Conservation (phyloP, 2,888 invertebrate genomes). For the Nebria brevicollis region DNA sequence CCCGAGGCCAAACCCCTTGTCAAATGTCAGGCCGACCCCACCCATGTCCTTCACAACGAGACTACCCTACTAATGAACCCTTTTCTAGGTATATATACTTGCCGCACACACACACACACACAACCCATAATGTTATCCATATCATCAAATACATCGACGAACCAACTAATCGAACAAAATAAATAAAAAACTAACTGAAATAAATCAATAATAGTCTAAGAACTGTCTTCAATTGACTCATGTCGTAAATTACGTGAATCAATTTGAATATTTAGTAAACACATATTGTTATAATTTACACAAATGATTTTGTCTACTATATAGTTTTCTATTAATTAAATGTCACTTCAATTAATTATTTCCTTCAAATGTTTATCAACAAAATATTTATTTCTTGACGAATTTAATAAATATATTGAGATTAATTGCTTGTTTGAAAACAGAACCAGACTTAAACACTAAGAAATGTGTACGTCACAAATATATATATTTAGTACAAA, state of each 20-base stretch:
- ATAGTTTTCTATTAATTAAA: background rate
- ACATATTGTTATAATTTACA: background rate
- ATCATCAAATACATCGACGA: background rate
- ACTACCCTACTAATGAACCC: slow-evolving; percentile 54
- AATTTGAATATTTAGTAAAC: background rate
- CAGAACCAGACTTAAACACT: too few relatives aligned
- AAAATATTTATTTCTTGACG: too few relatives aligned
- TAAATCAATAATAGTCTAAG: background rate
- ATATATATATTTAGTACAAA: too few relatives aligned
- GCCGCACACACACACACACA: background rate
- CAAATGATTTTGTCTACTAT: background rate
- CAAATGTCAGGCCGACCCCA: slow-evolving; percentile 56
- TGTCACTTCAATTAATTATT: too few relatives aligned
- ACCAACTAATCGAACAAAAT: background rate
- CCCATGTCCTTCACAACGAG: slow-evolving; percentile 50
- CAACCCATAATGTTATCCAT: background rate
- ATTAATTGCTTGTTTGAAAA: too few relatives aligned
- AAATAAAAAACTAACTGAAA: background rate
- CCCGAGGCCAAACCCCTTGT: slow-evolving; percentile 53
- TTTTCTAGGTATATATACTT: slow-evolving; percentile 47
- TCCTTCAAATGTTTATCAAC: too few relatives aligned
- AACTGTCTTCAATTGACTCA: background rate
- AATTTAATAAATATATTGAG: too few relatives aligned
- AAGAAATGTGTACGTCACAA: too few relatives aligned
- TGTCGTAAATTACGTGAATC: background rate